These are phyloP conservation scores for Cenopis cana DNA, from an alignment of 2,888 invertebrate species.

Conservation along the genomic window DNA sequence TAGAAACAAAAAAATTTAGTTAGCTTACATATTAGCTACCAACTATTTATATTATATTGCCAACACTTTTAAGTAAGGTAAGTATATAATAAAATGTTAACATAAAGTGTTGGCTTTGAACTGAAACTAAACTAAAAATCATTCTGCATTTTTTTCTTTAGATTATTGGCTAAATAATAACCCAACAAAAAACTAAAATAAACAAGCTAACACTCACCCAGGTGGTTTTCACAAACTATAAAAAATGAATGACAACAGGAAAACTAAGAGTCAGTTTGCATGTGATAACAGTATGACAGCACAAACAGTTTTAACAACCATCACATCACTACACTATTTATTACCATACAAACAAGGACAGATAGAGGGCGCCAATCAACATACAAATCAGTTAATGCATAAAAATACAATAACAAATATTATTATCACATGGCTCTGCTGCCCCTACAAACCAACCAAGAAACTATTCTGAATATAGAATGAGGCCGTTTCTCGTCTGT, in stretches of 20 bases:
- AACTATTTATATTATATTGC: too few species aligned
- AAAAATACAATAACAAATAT: constrained; percentile 10
- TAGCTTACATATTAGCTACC: too few species aligned
- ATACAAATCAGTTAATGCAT: not conserved
- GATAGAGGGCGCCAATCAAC: constrained; percentile 30
- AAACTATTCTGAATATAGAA: constrained; percentile 5
- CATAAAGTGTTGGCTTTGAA: not conserved
- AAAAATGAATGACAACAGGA: constrained; percentile 21
- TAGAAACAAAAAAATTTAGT: too few species aligned
- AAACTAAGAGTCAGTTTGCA: constrained; percentile 58
- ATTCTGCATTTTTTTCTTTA: not conserved
- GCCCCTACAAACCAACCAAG: not conserved
- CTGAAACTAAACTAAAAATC: not conserved
- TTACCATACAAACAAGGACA: constrained; percentile 59
- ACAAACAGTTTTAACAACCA: constrained; percentile 56
- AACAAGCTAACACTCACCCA: not conserved
- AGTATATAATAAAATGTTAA: too few species aligned
- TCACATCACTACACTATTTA: constrained; percentile 42
- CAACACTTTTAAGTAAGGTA: too few species aligned
- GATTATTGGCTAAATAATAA: not conserved
- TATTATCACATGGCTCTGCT: not conserved
- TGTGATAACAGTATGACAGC: constrained; percentile 57
- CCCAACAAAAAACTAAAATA: not conserved
- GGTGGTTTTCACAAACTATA: not conserved
- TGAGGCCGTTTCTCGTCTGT: not conserved